A percentile compares a stretch with the other conserved stretches of the same genome.
These are phyloP conservation scores for Cichlasoma orientale DNA, from an alignment of 2,797 vertebrate genomes.

Conservation along the genomic window DNA sequence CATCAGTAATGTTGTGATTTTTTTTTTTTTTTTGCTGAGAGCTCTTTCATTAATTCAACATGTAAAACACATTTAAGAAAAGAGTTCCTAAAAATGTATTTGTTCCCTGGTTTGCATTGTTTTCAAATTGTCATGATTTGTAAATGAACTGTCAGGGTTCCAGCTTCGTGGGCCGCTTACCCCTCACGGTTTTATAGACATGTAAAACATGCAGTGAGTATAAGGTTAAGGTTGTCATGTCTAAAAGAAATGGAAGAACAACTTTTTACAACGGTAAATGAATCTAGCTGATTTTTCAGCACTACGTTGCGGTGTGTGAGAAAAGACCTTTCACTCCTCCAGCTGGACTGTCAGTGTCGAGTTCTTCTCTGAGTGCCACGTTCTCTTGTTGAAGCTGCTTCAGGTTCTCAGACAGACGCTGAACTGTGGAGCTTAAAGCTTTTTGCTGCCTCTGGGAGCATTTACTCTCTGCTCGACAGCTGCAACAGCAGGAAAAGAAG, in stretches of 20 bases:
- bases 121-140: no score
- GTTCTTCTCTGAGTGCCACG: conserved; percentile 82
- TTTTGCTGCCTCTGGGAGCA: conserved; percentile 82
- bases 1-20: no score
- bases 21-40: no score
- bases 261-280: not conserved
- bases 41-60: no score
- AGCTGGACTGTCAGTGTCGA: conserved; percentile 79
- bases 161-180: no score
- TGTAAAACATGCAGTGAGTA: not conserved
- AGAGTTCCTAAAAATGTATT: no score
- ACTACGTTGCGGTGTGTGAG: not conserved
- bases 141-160: no score
- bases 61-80: no score
- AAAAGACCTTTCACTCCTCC: conserved; percentile 74
- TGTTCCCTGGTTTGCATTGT: no score
- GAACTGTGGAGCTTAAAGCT: conserved; percentile 81
- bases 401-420: conserved; percentile 84
- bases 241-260: not conserved
- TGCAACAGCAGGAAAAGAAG: conserved; percentile 16
- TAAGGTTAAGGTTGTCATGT: not conserved
- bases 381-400: conserved; percentile 90
- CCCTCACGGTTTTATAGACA: no score
- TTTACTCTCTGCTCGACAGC: conserved; percentile 80
- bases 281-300: not conserved